These are phyloP conservation scores for Sminthopsis crassicaudata DNA, from an alignment of 2,113 vertebrate species.

Conservation along the genomic window DNA sequence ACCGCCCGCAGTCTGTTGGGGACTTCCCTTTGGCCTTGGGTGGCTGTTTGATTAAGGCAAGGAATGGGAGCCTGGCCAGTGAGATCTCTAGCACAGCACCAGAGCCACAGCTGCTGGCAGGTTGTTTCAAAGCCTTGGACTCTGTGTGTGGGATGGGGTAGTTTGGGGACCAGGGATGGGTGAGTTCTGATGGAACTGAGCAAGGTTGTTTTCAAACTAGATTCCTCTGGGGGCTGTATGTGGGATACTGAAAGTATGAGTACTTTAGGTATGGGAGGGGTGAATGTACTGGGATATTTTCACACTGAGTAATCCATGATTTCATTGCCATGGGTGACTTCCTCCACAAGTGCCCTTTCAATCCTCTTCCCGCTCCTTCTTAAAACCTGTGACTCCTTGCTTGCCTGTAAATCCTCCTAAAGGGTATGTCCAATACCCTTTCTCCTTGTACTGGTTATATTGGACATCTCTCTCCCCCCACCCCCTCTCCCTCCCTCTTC, in stretches of 20 bases:
- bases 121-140: not conserved
- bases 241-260: not conserved
- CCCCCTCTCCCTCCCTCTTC: too few species aligned
- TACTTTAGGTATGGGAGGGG: not conserved
- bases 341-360: not conserved
- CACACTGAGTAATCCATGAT: not conserved
- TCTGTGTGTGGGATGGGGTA: not conserved
- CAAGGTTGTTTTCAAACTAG: conserved; percentile 47
- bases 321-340: not conserved
- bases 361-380: not conserved
- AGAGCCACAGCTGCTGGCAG: conserved; percentile 33
- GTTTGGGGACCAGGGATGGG: not conserved
- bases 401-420: not conserved
- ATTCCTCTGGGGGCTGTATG: not conserved
- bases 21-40: conserved; percentile 64
- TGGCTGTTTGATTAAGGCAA: conserved; percentile 56
- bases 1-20: not conserved
- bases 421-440: not conserved
- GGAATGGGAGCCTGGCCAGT: conserved; percentile 2
- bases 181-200: conserved; percentile 57
- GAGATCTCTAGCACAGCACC: conserved; percentile 39
- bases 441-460: not conserved
- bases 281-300: not conserved
- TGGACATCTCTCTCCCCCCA: not conserved
- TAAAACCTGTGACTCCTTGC: not conserved